Conservation (phyloP, 2,113 vertebrate species). For the Budorcas taxicolor region DNA sequence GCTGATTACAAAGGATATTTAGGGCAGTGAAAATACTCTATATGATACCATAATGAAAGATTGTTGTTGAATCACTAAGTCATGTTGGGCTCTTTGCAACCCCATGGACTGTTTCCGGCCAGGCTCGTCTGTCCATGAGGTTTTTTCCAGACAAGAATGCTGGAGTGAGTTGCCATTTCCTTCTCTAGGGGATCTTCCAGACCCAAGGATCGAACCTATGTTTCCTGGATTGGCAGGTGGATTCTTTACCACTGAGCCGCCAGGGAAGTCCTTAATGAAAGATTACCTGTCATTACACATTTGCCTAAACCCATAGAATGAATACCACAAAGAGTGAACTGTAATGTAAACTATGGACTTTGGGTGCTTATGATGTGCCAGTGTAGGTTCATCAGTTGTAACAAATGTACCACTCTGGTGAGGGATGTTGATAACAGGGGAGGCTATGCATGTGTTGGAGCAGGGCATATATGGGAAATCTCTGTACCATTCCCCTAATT, state of each 20-base stretch:
- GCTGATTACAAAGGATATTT: not conserved
- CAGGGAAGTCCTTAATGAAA: not conserved
- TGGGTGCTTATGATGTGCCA: not conserved
- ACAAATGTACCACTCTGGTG: not conserved
- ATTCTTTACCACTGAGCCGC: not conserved
- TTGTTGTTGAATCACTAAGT: not conserved
- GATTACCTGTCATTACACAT: not conserved
- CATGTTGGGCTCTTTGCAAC: not conserved
- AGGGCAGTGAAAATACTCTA: not conserved
- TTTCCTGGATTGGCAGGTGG: not conserved
- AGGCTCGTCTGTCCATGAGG: not conserved
- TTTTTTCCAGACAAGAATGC: not conserved
- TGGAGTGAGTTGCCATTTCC: not conserved
- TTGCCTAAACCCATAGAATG: not conserved
- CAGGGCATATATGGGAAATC: not conserved
- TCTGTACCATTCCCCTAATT: not conserved
- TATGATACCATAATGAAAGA: not conserved
- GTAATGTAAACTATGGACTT: not conserved
- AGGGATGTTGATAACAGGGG: not conserved
- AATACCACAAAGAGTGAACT: too few species aligned
- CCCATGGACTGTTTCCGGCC: not conserved
- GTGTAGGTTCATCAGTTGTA: not conserved
- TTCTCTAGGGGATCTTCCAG: not conserved
- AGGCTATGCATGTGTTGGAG: not conserved
- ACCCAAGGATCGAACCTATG: not conserved